Percentiles rank a stretch among this genome's conserved stretches.
These are phyloP conservation scores for Anomalospiza imberbis DNA, from an alignment of 2,797 vertebrate genomes.

Conservation along the genomic window DNA sequence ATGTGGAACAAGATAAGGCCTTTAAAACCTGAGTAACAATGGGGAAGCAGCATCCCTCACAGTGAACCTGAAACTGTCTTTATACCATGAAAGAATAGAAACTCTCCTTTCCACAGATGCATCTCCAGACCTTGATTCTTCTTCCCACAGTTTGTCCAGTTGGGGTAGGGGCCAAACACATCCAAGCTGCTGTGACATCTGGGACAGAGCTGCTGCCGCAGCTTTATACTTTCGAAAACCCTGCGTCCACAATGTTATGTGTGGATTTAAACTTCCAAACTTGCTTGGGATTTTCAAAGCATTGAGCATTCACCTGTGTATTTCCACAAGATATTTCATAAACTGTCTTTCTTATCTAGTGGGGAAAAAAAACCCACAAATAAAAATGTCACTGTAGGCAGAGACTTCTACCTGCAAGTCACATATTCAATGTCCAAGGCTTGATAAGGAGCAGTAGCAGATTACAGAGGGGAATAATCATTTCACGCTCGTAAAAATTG, in stretches of 20 bases:
- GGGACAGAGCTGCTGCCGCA: background rate
- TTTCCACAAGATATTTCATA: background rate
- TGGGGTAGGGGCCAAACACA: background rate
- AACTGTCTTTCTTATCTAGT: background rate
- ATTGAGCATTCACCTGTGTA: background rate
- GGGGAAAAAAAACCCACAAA: accelerated
- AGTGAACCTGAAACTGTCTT: conserved; percentile 20
- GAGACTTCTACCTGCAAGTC: background rate
- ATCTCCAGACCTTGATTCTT: background rate
- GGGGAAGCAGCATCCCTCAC: conserved; percentile 31
- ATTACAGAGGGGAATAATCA: background rate
- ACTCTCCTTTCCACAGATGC: background rate
- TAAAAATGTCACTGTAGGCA: background rate
- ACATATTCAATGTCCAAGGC: background rate
- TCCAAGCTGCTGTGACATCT: background rate
- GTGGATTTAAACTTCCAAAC: background rate
- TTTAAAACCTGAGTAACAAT: conserved; percentile 61
- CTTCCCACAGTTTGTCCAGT: background rate
- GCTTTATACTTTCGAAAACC: background rate
- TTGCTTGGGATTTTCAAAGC: background rate
- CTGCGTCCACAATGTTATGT: accelerated
- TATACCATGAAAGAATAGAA: background rate
- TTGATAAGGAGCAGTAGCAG: background rate
- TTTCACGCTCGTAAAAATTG: background rate
- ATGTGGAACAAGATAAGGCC: background rate